Evolutionary conservation across 2,113 vertebrate species (phyloP).

Genomic region (Ceuthmochares aereus): DNA sequence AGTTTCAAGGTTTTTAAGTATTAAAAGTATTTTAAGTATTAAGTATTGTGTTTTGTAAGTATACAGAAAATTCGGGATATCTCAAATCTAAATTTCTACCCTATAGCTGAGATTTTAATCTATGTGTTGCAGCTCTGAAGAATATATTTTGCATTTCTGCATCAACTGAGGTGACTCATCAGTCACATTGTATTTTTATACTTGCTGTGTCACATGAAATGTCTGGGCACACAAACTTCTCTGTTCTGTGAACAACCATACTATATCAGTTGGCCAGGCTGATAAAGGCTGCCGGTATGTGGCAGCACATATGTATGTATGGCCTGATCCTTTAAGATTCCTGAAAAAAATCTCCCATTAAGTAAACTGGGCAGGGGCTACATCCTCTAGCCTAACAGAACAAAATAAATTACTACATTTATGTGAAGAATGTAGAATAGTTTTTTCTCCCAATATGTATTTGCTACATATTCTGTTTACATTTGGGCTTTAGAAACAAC

Average conservation of each 20-base stretch:
- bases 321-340: not conserved
- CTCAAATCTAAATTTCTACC: not conserved
- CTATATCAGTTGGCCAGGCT: not conserved
- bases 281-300: not conserved
- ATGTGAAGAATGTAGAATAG: not conserved
- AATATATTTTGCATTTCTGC: not conserved
- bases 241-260: not conserved
- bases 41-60: not conserved
- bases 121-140: not conserved
- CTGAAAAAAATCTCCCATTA: not conserved
- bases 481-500: not conserved
- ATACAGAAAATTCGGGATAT: not conserved
- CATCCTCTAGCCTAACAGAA: not conserved
- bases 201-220: not conserved
- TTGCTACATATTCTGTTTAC: not conserved
- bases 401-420: not conserved
- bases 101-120: not conserved
- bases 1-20: not conserved
- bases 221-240: not conserved
- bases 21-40: too few relatives aligned
- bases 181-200: not conserved
- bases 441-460: not conserved
- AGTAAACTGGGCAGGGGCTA: not conserved
- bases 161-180: not conserved
- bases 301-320: not conserved